A percentile compares a stretch with the other conserved stretches of the same genome.
Evolutionary conservation across 2,797 vertebrate species (phyloP).

Genomic region (Remorina albescens): DNA sequence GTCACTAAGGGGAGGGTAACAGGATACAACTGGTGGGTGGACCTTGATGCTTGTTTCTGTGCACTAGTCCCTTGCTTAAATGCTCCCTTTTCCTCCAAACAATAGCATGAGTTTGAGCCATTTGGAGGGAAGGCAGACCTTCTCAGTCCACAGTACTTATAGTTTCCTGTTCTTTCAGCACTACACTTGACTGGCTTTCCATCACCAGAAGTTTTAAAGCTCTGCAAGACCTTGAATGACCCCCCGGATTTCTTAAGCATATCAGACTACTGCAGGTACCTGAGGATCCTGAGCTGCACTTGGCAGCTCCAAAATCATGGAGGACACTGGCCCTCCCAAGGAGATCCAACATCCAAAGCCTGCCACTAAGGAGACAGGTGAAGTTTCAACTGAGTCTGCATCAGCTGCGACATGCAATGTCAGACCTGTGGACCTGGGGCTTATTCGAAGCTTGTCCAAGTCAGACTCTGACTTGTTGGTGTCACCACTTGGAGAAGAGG

Average conservation of each 20-base stretch:
- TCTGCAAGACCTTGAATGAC: constrained; percentile 30
- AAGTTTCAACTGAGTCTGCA: constrained; percentile 51
- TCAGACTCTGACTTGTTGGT: constrained; percentile 97
- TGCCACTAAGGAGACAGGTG: constrained; percentile 50
- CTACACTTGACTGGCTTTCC: constrained; percentile 20
- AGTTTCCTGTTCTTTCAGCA: constrained; percentile 39
- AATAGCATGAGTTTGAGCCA: constrained; percentile 69
- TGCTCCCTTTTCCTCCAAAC: constrained; percentile 55
- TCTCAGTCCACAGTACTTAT: constrained; percentile 4
- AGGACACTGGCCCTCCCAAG: constrained; percentile 76
- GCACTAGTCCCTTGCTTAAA: constrained; percentile 55
- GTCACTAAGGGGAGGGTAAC: constrained; percentile 71
- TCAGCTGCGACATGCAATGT: constrained; percentile 69
- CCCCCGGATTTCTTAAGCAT: constrained; percentile 36
- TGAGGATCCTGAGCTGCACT: constrained; percentile 42
- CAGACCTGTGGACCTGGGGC: constrained; percentile 90
- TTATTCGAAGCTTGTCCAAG: constrained; percentile 94
- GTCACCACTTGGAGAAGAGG: constrained; percentile 90
- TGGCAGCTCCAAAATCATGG: constrained; percentile 69
- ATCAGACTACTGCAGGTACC: constrained; percentile 49
- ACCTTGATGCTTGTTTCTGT: constrained; percentile 69
- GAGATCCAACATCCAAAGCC: constrained; percentile 57
- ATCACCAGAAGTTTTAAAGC: constrained; percentile 26
- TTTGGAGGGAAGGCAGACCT: constrained; percentile 1
- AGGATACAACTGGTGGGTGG: constrained; percentile 81